Evolutionary conservation across 2,113 vertebrate genomes (phyloP), one percentile per base, ranked within the genome.

Genomic region (Salvelinus sp.): DNA sequence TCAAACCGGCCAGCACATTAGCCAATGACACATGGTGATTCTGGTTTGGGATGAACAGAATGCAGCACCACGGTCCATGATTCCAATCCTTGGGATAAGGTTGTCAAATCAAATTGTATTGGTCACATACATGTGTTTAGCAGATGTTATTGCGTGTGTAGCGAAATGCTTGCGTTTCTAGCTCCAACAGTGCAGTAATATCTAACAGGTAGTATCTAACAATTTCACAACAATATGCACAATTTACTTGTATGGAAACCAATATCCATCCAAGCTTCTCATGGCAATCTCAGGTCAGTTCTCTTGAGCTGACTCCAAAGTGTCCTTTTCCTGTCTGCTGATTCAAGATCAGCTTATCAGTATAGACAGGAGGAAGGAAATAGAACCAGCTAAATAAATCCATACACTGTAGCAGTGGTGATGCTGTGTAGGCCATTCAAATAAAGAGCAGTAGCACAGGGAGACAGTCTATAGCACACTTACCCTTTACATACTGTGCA

Each of bases 301-400:
- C 80, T 81, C 81, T 78, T 76, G 69, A 82, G 87, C 72, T 83
- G 75, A 60, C 82, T 82, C 76, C 81, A 80, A 85, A 82, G 83
- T 90, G 91, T 85, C 85, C 75, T 80, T 87, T 88, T 92, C 78
- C 79, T 84, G 82, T 86, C 85, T 75, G 74, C 85, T 89, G 84
- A 86, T 79, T 87, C 81, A 73, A 64, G 79, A 88, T 88, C 84
- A 84, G 85, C 88, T 91, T 90, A 88, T 90, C 88, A 89, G 77
- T 77, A 79, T 74, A 69, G 70, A 75, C 82, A 82, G 30, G 72
- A 74, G 82, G 76, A 82, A 75, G 75, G 73, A 77, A 89, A 92
- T 89, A 82, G 86, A 83, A 76, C 25, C 50, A 25, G 83, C 82
- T 83, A 85, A 90, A 87, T 88, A 18, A 62, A 88, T 86, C 79